Percentiles rank a stretch among this genome's conserved stretches.
phyloP scores from a whole-genome alignment of 53 echinoderm and acorn worm genomes.

The Echinarachnius parma region DNA sequence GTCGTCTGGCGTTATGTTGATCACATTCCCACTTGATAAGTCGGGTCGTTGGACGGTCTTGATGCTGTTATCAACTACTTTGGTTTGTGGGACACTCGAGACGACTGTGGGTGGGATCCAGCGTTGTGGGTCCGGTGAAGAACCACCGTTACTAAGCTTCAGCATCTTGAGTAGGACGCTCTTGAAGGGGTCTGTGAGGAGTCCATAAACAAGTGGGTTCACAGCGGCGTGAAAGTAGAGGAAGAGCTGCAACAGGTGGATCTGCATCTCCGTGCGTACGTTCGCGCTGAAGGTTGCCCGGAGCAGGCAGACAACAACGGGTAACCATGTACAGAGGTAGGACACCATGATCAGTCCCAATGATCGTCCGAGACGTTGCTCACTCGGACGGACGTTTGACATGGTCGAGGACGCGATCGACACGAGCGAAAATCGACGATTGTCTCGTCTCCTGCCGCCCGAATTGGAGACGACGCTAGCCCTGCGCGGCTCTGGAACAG shows the following conservation, averaged over 20 bases:
- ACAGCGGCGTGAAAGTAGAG: constrained; percentile 62
- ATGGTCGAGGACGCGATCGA: constrained; percentile 65
- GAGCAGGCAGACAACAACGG: constrained; percentile 50
- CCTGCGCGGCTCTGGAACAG: constrained; percentile 17
- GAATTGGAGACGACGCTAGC: constrained; percentile 37
- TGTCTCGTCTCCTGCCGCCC: constrained; percentile 34
- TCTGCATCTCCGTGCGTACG: constrained; percentile 15
- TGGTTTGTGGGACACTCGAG: background rate
- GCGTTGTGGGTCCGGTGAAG: background rate
- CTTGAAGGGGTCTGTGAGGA: constrained; percentile 57
- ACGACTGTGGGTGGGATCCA: constrained; percentile 24
- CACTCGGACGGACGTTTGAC: constrained; percentile 64
- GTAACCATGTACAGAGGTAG: constrained; percentile 62
- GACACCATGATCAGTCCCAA: constrained; percentile 58
- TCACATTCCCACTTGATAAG: too few relatives aligned
- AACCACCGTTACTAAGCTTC: background rate
- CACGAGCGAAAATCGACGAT: constrained; percentile 58
- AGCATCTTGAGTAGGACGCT: constrained; percentile 31
- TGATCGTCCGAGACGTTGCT: constrained; percentile 57
- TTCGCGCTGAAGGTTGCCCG: constrained; percentile 27
- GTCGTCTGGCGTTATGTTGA: too few relatives aligned
- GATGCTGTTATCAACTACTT: too few relatives aligned
- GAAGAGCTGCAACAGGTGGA: constrained; percentile 57
- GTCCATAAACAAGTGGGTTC: constrained; percentile 71
- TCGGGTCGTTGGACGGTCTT: too few relatives aligned